Evolutionary conservation across 1,140 invertebrate genomes (phyloP), one percentile per base, ranked within the genome.

Genomic region (Trypoxylus dichotomus): DNA sequence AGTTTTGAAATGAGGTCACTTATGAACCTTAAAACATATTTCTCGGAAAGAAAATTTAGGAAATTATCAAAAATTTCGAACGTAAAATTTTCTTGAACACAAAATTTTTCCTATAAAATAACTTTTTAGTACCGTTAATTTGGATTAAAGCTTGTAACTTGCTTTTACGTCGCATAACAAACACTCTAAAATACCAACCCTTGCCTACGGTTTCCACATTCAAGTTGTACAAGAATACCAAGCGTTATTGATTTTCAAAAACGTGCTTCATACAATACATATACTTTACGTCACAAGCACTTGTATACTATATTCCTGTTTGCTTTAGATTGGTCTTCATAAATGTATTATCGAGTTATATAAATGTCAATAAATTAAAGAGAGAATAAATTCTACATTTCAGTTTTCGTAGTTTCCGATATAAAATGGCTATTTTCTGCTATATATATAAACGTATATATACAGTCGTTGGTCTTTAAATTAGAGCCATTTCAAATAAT

Each of bases 171-270:
- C 47, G 21, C 5, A 58, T 19, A 58, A 58, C 47, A 21, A 5
- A 58, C 2, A 63, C 19, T 21, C 19, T 19, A 63, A 63, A 27
- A 47, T 47, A 19, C 43, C 60, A 63, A 21, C 60, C 60, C 60
- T 63, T 24, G 60, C 60, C 60, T 27, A 63, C 10, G 19, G n/a
- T 21, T 63, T 27, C 21, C 25, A 27, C 43, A 47, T 47, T 47
- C 43, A 47, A 47, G n/a, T 19, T 11, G 43, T 19, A 47, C 13
- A 13, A 19, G 43, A 19, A 47, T 13, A 47, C 3, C 24, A 19
- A 6, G 60, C 60, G 19, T 63, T 63, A 63, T 63, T 63, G 60
- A 63, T 63, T 63, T 63, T 19, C 25, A 27, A 63, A 63, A 63
- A 19, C 60, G 24, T 63, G 60, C 60, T 63, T 27, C 47, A 58